Base-by-base conservation (phyloP, 2,888 invertebrate species). In the Tipula vernalis region DNA sequence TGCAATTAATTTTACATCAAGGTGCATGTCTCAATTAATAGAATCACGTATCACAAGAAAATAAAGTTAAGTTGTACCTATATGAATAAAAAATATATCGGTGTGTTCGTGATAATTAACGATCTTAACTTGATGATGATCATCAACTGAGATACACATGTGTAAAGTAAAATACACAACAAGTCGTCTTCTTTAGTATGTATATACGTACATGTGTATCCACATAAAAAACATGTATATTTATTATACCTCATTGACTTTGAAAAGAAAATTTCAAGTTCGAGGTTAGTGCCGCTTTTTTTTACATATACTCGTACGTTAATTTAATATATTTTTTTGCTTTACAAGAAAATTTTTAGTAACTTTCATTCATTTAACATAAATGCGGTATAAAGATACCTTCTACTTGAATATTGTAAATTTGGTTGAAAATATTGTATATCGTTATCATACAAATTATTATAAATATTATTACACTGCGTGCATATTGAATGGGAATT, bases 191-290 rank as follows among this genome's bases (percentile, higher is more conserved):
- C 28, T 71, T 71, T 12, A 2, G 10, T 3, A 12, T 15, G 44
- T 71, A 71, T 28, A 28, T 6, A 3, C 28, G 2, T n/a, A 6
- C 28, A 28, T 28, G n/a, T n/a, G n/a, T n/a, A n/a, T n/a, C n/a
- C n/a, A n/a, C n/a, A n/a, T n/a, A n/a, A 28, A 0, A 28, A 28
- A 28, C 28, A 28, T 28, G 28, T 28, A 28, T 28, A 2, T 28
- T 28, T 71, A 71, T 28, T 28, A 71, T 71, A 71, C 71, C 28
- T 71, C 28, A 71, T 3, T 71, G 71, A 28, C 71, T 71, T 71
- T 71, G 71, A 71, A 71, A 71, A 71, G 71, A 71, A 71, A 71
- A 71, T 71, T 71, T 71, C 71, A 71, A 71, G 71, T 71, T 71
- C 71, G 71, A 71, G 71, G 71, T 28, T 28, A 71, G 28, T 71